Conservation (phyloP, 2,797 vertebrate species). For the Leuciscus waleckii region DNA sequence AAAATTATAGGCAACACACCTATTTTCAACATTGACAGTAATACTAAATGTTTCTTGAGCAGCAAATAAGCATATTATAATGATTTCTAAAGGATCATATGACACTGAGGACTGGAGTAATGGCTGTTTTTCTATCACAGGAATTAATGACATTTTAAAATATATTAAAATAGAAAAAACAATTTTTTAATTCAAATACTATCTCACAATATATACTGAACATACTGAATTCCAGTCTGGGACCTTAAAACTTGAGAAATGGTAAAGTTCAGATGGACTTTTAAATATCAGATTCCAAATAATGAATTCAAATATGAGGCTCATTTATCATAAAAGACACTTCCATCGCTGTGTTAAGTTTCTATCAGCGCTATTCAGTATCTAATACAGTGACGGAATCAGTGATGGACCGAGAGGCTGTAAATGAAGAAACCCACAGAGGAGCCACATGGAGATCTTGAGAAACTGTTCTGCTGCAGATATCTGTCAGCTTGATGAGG, state of each 20-base stretch:
- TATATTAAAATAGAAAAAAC: neutral
- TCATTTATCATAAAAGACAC: neutral
- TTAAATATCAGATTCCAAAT: neutral
- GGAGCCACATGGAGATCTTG: constrained; percentile 59
- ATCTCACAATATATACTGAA: neutral
- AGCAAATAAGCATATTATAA: neutral
- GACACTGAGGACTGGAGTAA: neutral
- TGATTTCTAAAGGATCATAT: neutral
- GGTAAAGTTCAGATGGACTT: neutral
- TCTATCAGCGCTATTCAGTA: neutral
- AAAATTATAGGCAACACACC: neutral
- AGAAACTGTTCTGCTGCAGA: constrained; percentile 66
- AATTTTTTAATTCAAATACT: neutral
- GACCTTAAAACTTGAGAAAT: neutral
- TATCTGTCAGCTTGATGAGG: constrained; percentile 79
- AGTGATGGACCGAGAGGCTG: neutral
- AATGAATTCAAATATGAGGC: neutral
- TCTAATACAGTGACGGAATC: neutral
- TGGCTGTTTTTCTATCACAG: neutral
- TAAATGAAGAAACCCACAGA: constrained; percentile 21
- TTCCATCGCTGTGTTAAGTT: neutral
- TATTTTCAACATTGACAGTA: neutral
- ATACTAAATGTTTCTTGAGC: neutral
- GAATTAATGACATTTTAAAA: neutral
- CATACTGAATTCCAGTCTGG: neutral